Conservation (phyloP, 2,797 vertebrate species). For the Lacerta viridis region DNA sequence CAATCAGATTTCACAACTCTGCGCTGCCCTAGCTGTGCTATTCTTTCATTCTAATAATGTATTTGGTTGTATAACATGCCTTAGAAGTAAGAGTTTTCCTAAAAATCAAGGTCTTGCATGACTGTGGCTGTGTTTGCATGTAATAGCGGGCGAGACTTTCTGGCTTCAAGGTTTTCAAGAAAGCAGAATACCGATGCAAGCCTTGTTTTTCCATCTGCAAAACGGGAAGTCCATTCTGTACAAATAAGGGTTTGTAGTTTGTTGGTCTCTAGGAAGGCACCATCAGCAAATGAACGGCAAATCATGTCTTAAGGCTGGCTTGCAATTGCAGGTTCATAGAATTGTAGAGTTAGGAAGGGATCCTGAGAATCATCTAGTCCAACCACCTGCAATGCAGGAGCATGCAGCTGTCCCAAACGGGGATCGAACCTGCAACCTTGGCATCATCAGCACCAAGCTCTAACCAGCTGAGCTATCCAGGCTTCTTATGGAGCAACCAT, state of each 20-base stretch:
- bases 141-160: not conserved
- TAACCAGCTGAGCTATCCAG: too few relatives aligned
- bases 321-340: too few relatives aligned
- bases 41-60: not conserved
- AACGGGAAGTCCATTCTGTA: not conserved
- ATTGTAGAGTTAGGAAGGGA: too few relatives aligned
- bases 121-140: not conserved
- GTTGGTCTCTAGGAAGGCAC: too few relatives aligned
- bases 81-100: not conserved
- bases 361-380: too few relatives aligned
- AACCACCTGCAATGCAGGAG: too few relatives aligned
- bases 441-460: too few relatives aligned
- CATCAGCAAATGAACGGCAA: too few relatives aligned
- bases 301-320: too few relatives aligned
- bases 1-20: not conserved
- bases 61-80: not conserved
- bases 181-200: not conserved
- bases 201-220: not conserved
- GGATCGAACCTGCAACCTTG: too few relatives aligned
- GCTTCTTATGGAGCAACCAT: too few relatives aligned
- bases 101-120: not conserved
- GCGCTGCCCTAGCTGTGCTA: not conserved
- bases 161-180: not conserved
- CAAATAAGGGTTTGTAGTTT: not conserved
- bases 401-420: too few relatives aligned